These are phyloP conservation scores for Alloplasta piceator DNA, from an alignment of 2,888 invertebrate genomes.

Conservation along the genomic window DNA sequence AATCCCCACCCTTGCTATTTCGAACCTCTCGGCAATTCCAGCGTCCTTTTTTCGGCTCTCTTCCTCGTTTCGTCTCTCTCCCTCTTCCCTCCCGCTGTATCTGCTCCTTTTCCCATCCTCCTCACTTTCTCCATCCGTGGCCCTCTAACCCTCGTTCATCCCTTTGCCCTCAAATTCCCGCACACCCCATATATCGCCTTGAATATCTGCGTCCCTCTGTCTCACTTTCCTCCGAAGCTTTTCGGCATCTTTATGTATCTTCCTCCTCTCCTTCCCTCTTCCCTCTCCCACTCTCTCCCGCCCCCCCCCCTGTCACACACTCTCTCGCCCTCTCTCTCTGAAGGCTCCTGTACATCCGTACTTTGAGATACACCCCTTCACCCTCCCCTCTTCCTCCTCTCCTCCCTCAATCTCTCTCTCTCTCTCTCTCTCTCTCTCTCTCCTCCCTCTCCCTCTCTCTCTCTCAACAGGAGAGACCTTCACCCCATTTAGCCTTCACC, in stretches of 20 bases:
- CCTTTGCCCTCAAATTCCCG: neutral
- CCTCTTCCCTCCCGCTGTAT: slow-evolving; percentile 5
- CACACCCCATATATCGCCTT: slow-evolving; percentile 31
- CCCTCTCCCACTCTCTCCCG: neutral
- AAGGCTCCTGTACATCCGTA: slow-evolving; percentile 6
- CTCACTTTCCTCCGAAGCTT: slow-evolving; percentile 19
- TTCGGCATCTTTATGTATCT: no score
- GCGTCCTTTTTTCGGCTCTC: slow-evolving; percentile 12
- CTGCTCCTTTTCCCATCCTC: slow-evolving; percentile 15
- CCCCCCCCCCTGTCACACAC: slow-evolving; percentile 20
- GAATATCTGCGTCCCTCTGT: slow-evolving; percentile 16
- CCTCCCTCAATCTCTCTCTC: no score
- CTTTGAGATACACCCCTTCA: slow-evolving; percentile 30
- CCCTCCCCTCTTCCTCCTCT: slow-evolving; percentile 60
- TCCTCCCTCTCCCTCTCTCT: slow-evolving; percentile 7
- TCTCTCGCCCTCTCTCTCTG: slow-evolving; percentile 33
- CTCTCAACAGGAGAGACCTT: slow-evolving; percentile 78
- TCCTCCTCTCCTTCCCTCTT: no score
- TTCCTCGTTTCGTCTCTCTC: slow-evolving; percentile 56
- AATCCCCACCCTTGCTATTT: slow-evolving; percentile 19
- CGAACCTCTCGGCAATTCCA: slow-evolving; percentile 20
- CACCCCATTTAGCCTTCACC: slow-evolving; percentile 83
- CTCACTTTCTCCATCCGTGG: neutral
- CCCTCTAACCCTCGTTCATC: neutral
- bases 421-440: slow-evolving; percentile 1